Percentiles rank a stretch among this genome's conserved stretches.
phyloP scores from a whole-genome alignment of 2,888 invertebrate species.

The Chrysomela aeneicollis region DNA sequence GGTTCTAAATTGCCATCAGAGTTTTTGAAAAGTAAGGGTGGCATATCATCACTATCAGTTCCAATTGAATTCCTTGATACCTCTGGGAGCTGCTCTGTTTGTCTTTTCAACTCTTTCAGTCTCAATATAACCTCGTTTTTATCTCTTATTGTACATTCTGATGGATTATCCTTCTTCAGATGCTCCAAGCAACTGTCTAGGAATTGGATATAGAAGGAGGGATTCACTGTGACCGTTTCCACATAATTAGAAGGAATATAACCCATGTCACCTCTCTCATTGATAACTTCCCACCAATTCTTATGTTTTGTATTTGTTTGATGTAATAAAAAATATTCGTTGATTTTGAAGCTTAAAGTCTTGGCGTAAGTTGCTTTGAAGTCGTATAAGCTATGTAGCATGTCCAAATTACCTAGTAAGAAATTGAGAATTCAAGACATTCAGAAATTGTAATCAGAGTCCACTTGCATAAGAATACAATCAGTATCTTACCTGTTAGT shows the following conservation, averaged over 20 bases:
- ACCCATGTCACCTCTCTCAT: slow-evolving; percentile 81
- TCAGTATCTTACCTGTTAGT: slow-evolving; percentile 44
- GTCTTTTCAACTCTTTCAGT: slow-evolving; percentile 72
- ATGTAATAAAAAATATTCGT: slow-evolving; percentile 82
- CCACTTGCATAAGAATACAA: slow-evolving; percentile 10
- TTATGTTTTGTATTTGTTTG: slow-evolving; percentile 81
- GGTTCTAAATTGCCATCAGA: slow-evolving; percentile 54
- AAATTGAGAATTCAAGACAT: slow-evolving; percentile 7
- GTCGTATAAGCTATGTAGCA: slow-evolving; percentile 84
- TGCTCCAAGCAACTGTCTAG: slow-evolving; percentile 73
- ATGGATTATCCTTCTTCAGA: slow-evolving; percentile 48
- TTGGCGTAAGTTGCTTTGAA: slow-evolving; percentile 86
- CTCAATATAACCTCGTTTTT: slow-evolving; percentile 70
- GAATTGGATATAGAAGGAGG: slow-evolving; percentile 76
- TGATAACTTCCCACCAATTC: slow-evolving; percentile 91
- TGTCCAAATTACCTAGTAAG: slow-evolving; percentile 74
- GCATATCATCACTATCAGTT: slow-evolving; percentile 49
- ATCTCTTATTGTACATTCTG: slow-evolving; percentile 57
- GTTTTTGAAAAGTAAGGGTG: slow-evolving; percentile 54
- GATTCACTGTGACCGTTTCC: slow-evolving; percentile 76
- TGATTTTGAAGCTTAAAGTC: slow-evolving; percentile 81
- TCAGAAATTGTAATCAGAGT: not conserved
- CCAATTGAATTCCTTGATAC: slow-evolving; percentile 51
- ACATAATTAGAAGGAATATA: slow-evolving; percentile 91
- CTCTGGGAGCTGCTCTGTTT: slow-evolving; percentile 62